Evolutionary conservation across 35 echinoderm and acorn worm species (phyloP).

Genomic region (Acanthaster planci): DNA sequence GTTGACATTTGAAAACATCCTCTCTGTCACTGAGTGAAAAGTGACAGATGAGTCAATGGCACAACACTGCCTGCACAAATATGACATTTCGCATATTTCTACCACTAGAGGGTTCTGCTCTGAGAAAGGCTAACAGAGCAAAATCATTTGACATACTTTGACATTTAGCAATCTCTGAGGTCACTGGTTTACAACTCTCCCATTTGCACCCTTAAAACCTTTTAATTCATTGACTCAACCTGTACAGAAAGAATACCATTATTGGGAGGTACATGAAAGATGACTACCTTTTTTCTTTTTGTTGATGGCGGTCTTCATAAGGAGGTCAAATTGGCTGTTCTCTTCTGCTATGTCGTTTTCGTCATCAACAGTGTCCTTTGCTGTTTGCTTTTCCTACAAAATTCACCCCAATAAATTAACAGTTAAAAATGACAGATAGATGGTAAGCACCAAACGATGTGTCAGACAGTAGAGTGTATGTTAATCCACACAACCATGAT

Average conservation of each 20-base stretch:
- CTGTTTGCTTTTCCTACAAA: conserved; percentile 27
- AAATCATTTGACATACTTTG: no score
- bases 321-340: conserved; percentile 81
- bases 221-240: neutral
- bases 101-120: no score
- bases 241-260: neutral
- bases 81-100: no score
- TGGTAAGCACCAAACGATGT: neutral
- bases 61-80: no score
- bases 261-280: conserved; percentile 2
- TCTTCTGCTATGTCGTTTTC: conserved; percentile 38
- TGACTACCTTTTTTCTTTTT: conserved; percentile 57
- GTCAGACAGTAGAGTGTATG: neutral
- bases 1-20: neutral
- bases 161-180: neutral
- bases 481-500: no score
- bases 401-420: no score
- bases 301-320: conserved; percentile 61
- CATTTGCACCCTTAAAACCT: neutral
- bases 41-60: no score
- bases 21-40: no score
- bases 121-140: no score
- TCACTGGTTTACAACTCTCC: neutral
- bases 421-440: neutral
- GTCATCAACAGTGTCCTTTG: conserved; percentile 1